Conservation (phyloP, 2,113 vertebrate species). For the Tor tambroides region DNA sequence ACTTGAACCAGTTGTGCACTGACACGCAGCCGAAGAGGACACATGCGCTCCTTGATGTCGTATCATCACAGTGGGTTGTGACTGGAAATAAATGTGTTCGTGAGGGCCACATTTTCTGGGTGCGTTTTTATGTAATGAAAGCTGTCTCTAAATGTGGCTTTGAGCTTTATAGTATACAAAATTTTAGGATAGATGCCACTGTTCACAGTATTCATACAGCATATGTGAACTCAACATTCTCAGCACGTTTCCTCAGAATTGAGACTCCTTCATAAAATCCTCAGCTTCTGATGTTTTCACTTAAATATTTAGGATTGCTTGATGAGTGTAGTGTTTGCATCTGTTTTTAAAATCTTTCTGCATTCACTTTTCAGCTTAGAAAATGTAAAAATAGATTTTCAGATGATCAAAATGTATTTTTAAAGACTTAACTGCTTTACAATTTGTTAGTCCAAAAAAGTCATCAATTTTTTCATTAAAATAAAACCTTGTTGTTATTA, state of each 20-base stretch:
- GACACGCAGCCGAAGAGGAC: conserved; percentile 10
- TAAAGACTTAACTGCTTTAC: background rate
- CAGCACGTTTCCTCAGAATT: background rate
- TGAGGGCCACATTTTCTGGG: background rate
- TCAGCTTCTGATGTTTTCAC: background rate
- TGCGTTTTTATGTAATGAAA: background rate
- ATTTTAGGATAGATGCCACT: background rate
- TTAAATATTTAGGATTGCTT: background rate
- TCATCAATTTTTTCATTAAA: background rate
- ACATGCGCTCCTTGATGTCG: background rate
- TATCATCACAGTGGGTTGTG: conserved; percentile 14
- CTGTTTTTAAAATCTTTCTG: background rate
- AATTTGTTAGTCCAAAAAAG: background rate
- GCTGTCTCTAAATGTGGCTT: background rate
- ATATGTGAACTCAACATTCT: background rate
- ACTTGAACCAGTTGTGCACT: conserved; percentile 12
- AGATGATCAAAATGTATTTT: background rate
- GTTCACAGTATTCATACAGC: background rate
- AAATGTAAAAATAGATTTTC: background rate
- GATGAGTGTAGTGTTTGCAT: background rate
- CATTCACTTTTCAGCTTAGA: background rate
- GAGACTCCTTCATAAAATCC: background rate
- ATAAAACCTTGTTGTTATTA: background rate
- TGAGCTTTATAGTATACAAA: background rate
- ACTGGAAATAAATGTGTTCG: conserved; percentile 32